Base-by-base conservation (phyloP, 2,797 vertebrate genomes). In the Sebastes matsubarae region DNA sequence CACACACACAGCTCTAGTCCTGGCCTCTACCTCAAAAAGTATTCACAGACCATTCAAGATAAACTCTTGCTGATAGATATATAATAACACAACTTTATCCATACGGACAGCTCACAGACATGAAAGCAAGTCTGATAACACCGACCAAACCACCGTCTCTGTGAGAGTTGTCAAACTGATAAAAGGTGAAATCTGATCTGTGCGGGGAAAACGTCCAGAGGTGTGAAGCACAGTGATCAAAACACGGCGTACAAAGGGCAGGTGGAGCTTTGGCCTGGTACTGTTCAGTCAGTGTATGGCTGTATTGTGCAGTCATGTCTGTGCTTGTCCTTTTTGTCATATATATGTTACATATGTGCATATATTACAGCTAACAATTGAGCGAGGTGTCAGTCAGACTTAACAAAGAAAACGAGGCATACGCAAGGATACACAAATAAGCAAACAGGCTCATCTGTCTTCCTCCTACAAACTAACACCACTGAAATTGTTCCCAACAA, bases 51-150 rank as follows among this genome's bases (percentile, higher is more conserved):
- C 5, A 22, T 18, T 52, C n/a, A 36, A 65, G 63, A 73, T 68
- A 58, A 54, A 63, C 8, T 68, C 20, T 16, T 24, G 16, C 54
- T 18, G 54, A 54, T 54, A 72, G 61, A 32, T 69, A 29, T 46
- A 52, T n/a, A 46, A 4, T 46, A 61, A 58, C 3, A 1, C 65
- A 10, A 27, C 29, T 9, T 74, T 66, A 75, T 75, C 55, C 36
- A 14, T 20, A n/a, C 2, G 0, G 83, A 74, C 81, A 75, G 58
- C 63, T 87, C 77, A 52, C 75, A 81, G 59, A 27, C 34, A 61
- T 70, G 68, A 74, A 77, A 86, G 77, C 58, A 29, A 46, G 18
- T 58, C 72, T 82, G 64, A 79, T 82, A 70, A 73, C 83, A 78
- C 24, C 4, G 10, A 59, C 69, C 52, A 55, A 69, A 68, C 70